These are phyloP conservation scores for Agelastica alni DNA, from an alignment of 2,888 invertebrate genomes.

Conservation along the genomic window DNA sequence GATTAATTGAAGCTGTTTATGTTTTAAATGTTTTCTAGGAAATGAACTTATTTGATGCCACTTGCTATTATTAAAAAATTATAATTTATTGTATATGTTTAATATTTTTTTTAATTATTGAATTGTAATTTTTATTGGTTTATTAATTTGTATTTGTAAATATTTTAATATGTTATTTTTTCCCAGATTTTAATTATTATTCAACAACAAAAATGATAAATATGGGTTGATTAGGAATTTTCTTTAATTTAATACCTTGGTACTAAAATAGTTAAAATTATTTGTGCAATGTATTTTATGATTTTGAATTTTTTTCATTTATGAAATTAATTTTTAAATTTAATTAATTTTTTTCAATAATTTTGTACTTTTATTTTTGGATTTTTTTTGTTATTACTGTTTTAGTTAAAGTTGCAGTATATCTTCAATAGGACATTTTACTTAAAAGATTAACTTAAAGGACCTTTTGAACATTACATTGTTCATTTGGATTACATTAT, in stretches of 20 bases:
- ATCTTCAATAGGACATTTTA: too few species aligned
- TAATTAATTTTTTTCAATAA: conserved; percentile 2
- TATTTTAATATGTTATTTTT: conserved; percentile 2
- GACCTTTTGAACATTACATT: too few species aligned
- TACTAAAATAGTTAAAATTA: conserved; percentile 2
- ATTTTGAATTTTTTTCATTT: conserved; percentile 1
- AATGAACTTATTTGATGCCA: too few species aligned
- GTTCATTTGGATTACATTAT: too few species aligned
- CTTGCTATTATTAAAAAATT: too few species aligned
- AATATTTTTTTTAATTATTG: neutral
- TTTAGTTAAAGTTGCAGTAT: neutral
- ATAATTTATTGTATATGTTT: too few species aligned
- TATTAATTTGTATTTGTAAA: conserved; percentile 1
- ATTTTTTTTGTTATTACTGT: neutral
- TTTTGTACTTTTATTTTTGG: neutral
- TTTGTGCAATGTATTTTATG: conserved; percentile 16
- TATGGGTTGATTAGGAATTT: neutral
- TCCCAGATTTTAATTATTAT: too few species aligned
- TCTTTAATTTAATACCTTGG: neutral
- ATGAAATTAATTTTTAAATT: conserved; percentile 1
- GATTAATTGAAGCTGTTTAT: too few species aligned
- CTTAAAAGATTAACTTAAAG: too few species aligned
- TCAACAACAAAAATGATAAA: too few species aligned
- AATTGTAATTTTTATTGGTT: neutral
- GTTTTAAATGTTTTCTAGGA: too few species aligned